Evolutionary conservation across 2,888 invertebrate species (phyloP).

Genomic region (Drosophila prolongata): DNA sequence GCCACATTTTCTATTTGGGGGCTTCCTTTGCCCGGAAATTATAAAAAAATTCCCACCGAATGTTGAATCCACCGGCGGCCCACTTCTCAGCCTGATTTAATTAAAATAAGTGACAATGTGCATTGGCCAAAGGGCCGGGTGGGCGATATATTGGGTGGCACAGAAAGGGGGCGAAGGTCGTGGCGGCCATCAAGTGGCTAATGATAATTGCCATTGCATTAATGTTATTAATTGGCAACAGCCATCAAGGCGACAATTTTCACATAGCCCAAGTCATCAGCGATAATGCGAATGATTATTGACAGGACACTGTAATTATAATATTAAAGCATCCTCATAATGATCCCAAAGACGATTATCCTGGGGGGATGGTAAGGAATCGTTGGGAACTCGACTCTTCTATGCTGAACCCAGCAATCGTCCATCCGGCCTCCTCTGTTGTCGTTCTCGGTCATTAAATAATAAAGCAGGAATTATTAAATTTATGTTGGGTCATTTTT

Average conservation of each 20-base stretch:
- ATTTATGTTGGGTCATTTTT: conserved; percentile 82
- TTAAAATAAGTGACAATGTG: conserved; percentile 75
- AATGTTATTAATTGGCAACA: conserved; percentile 69
- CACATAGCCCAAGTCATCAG: conserved; percentile 43
- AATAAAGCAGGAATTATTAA: conserved; percentile 80
- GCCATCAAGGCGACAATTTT: conserved; percentile 38
- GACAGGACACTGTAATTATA: conserved; percentile 50
- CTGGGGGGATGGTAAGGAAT: neutral
- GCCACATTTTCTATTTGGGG: conserved; percentile 55
- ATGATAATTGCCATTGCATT: conserved; percentile 77
- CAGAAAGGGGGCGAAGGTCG: conserved; percentile 4
- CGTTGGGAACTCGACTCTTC: conserved; percentile 1
- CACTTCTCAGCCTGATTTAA: conserved; percentile 55
- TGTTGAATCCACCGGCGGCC: conserved; percentile 10
- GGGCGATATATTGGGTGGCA: conserved; percentile 9
- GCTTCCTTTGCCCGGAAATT: conserved; percentile 72
- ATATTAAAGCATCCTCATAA: conserved; percentile 32
- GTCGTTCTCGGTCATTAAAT: conserved; percentile 74
- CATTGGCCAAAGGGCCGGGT: conserved; percentile 5
- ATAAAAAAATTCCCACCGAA: conserved; percentile 40
- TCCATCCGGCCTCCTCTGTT: conserved; percentile 16
- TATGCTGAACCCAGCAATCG: conserved; percentile 1
- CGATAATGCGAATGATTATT: conserved; percentile 45
- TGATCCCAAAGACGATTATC: conserved; percentile 3
- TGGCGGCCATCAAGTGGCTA: conserved; percentile 45